Evolutionary conservation across 2,797 vertebrate species (phyloP).

Genomic region (Simalia tracyae): DNA sequence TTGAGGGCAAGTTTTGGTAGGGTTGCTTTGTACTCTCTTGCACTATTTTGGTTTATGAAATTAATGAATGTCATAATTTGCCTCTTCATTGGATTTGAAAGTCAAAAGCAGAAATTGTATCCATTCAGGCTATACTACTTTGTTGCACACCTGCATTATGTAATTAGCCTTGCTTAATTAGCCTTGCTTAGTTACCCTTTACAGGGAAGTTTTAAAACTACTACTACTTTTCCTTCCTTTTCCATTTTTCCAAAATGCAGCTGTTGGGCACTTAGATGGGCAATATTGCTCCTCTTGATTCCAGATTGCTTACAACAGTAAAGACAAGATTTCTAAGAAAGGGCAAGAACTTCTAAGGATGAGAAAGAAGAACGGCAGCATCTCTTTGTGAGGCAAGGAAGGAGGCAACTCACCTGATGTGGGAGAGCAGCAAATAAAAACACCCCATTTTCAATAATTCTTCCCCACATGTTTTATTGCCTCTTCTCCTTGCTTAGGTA

Average conservation of each 20-base stretch:
- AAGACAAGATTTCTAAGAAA: background rate
- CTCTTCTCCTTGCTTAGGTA: background rate
- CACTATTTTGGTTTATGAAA: too few relatives aligned
- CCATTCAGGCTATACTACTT: background rate
- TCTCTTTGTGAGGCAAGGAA: background rate
- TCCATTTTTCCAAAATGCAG: background rate
- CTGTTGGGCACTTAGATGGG: background rate
- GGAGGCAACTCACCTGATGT: background rate
- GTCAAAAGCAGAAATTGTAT: background rate
- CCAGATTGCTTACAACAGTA: background rate
- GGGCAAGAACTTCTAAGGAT: background rate
- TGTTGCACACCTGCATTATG: background rate
- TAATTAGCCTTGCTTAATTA: background rate
- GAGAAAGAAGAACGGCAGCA: background rate
- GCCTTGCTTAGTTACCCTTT: background rate
- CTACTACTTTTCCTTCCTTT: background rate
- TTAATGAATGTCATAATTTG: background rate
- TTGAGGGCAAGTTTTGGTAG: background rate
- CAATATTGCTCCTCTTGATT: background rate
- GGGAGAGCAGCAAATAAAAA: background rate
- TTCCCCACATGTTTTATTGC: background rate
- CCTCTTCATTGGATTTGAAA: background rate
- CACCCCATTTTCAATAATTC: background rate
- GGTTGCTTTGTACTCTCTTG: background rate
- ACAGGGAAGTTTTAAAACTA: background rate